phyloP scores from a whole-genome alignment of 2,888 invertebrate genomes.

The Drosophila rubida region DNA sequence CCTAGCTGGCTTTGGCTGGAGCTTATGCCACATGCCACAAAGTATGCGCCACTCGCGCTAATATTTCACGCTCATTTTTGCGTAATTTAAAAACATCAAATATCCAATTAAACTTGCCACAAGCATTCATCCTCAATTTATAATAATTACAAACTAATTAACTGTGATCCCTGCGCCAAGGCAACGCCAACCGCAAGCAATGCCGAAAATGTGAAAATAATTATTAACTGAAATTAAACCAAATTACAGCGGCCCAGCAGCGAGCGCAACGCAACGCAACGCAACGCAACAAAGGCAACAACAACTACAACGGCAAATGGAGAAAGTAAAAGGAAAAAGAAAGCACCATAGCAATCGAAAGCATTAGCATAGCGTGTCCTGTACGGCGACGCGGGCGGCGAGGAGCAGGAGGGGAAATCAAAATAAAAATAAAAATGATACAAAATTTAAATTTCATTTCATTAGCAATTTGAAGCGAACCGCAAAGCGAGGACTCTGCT shows the following conservation, averaged over 20 bases:
- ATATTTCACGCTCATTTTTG: slow-evolving; percentile 72
- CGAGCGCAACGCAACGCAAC: not conserved
- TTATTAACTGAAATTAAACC: slow-evolving; percentile 79
- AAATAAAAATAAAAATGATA: slow-evolving; percentile 43
- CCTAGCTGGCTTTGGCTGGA: slow-evolving; percentile 28
- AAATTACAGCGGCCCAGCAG: slow-evolving; percentile 60
- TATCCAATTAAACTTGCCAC: slow-evolving; percentile 81
- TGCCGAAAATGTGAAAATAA: slow-evolving; percentile 77
- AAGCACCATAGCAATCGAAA: slow-evolving; percentile 54
- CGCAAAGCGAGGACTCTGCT: slow-evolving; percentile 23
- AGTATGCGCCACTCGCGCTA: slow-evolving; percentile 32
- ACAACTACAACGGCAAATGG: slow-evolving; percentile 19
- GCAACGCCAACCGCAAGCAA: slow-evolving; percentile 70
- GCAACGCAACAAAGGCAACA: slow-evolving; percentile 5
- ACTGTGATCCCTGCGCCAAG: slow-evolving; percentile 73
- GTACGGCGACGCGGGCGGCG: too few species aligned
- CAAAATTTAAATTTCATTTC: slow-evolving; percentile 68
- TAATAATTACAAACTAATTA: slow-evolving; percentile 83
- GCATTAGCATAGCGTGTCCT: slow-evolving; percentile 28
- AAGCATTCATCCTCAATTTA: slow-evolving; percentile 81
- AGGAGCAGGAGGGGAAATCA: not conserved
- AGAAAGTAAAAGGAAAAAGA: slow-evolving; percentile 19
- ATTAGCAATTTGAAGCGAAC: slow-evolving; percentile 57
- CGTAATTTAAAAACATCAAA: slow-evolving; percentile 77
- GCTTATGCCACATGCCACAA: slow-evolving; percentile 26